Conservation (phyloP, 2,113 vertebrate genomes). For the Eublepharis macularius region DNA sequence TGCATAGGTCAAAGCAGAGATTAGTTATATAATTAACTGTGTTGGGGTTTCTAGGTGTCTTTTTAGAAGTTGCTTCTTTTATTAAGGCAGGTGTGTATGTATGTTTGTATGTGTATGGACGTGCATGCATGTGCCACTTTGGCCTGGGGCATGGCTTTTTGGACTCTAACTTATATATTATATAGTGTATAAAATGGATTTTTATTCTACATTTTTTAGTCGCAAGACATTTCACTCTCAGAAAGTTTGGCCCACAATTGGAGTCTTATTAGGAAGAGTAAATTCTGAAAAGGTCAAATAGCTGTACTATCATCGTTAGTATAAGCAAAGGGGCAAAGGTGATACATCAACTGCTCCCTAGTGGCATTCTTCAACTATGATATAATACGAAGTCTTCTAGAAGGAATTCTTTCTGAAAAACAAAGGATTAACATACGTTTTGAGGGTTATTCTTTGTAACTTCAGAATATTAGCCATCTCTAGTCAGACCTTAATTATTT, state of each 20-base stretch:
- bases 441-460: not conserved
- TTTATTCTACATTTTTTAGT: constrained; percentile 19
- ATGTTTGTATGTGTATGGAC: too few species aligned
- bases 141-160: not conserved
- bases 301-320: constrained; percentile 2
- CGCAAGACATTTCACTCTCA: constrained; percentile 3
- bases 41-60: not conserved
- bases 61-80: not conserved
- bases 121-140: not conserved
- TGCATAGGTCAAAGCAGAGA: not conserved
- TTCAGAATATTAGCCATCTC: not conserved
- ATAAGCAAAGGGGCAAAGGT: not conserved
- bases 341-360: constrained; percentile 1
- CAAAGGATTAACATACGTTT: not conserved
- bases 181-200: not conserved
- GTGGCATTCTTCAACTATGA: not conserved
- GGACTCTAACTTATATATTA: constrained; percentile 3
- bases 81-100: not conserved
- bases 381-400: not conserved
- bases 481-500: not conserved
- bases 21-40: not conserved
- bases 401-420: not conserved
- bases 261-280: constrained; percentile 31
- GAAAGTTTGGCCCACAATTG: constrained; percentile 13
- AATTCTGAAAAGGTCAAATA: constrained; percentile 21